Conservation (phyloP, 1,140 invertebrate genomes). For the Octopus sinensis region DNA sequence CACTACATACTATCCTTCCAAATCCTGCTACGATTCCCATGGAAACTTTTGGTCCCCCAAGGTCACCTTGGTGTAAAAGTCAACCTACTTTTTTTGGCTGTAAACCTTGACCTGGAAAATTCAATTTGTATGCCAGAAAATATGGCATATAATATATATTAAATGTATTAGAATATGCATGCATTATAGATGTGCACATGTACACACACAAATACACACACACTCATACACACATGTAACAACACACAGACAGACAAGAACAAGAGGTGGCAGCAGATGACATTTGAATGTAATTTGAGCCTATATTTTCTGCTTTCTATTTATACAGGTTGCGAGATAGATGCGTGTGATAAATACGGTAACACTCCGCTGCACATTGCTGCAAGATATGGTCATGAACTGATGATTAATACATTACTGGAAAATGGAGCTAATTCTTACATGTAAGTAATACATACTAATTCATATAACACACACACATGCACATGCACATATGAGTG, state of each 20-base stretch:
- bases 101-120: too few species aligned
- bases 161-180: neutral
- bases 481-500: too few species aligned
- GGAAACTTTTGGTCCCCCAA: too few species aligned
- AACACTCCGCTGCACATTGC: conserved; percentile 76
- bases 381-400: conserved; percentile 53
- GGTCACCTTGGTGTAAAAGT: too few species aligned
- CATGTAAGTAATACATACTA: conserved; percentile 42
- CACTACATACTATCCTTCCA: too few species aligned
- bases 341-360: conserved; percentile 61
- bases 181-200: neutral
- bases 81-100: too few species aligned
- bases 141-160: neutral
- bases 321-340: conserved; percentile 63
- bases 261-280: too few species aligned
- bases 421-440: conserved; percentile 62
- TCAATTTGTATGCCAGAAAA: too few species aligned
- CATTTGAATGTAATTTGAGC: neutral
- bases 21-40: too few species aligned
- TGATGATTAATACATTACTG: conserved; percentile 51
- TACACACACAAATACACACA: neutral
- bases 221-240: neutral
- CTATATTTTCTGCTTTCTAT: conserved; percentile 16
- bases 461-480: too few species aligned
- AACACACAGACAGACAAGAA: neutral